These are phyloP conservation scores for Mystacornis crossleyi DNA, from an alignment of 2,113 vertebrate genomes.

Conservation along the genomic window DNA sequence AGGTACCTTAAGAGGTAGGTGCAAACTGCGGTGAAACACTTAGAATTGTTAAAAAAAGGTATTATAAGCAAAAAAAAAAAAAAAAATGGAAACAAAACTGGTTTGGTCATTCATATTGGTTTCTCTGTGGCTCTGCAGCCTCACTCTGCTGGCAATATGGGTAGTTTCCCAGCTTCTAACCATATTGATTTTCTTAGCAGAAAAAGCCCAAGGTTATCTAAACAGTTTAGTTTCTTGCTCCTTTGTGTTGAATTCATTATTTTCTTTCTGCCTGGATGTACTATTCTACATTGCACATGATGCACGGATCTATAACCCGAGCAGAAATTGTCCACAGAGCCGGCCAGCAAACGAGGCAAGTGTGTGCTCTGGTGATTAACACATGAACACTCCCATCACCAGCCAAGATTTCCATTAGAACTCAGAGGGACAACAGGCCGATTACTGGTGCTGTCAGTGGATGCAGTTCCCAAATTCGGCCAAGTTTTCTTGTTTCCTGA, in stretches of 20 bases:
- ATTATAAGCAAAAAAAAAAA: neutral
- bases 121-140: neutral
- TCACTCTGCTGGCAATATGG: neutral
- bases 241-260: constrained; percentile 38
- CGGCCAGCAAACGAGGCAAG: rapidly evolving
- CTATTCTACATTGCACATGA: neutral
- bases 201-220: constrained; percentile 58
- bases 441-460: neutral
- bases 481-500: neutral
- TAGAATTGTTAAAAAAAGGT: neutral
- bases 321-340: neutral
- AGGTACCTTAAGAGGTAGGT: neutral
- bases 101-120: neutral
- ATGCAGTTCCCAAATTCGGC: neutral
- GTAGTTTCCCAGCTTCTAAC: constrained; percentile 17
- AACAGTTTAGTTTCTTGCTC: constrained; percentile 50
- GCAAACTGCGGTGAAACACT: neutral
- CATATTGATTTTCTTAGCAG: constrained; percentile 48
- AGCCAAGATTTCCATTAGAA: neutral
- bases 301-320: neutral
- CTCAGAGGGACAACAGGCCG: neutral
- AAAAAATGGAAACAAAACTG: too few species aligned
- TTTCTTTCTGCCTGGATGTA: constrained; percentile 23
- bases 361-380: neutral
- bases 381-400: neutral